These are phyloP conservation scores for Lagocephalus sceleratus DNA, from an alignment of 2,797 vertebrate genomes.

Conservation along the genomic window DNA sequence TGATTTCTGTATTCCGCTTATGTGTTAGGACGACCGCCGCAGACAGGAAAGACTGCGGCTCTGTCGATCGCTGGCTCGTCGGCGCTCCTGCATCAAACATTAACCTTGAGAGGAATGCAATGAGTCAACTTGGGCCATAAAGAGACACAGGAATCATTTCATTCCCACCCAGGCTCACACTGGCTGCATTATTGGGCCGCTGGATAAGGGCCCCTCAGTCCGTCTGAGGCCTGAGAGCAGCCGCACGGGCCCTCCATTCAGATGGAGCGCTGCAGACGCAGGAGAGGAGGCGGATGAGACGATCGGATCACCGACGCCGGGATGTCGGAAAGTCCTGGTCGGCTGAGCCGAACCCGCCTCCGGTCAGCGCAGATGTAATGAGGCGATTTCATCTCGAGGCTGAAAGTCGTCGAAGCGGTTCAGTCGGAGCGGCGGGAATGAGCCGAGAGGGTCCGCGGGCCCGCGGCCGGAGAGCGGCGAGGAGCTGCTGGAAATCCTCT, in stretches of 20 bases:
- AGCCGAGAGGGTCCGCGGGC: too few relatives aligned
- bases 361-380: too few relatives aligned
- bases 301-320: too few relatives aligned
- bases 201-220: constrained; percentile 72
- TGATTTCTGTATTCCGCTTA: too few relatives aligned
- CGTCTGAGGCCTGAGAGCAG: constrained; percentile 50
- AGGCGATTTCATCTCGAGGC: too few relatives aligned
- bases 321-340: too few relatives aligned
- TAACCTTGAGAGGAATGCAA: constrained; percentile 71
- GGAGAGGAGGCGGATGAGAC: constrained; percentile 47
- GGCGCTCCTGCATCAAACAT: constrained; percentile 68
- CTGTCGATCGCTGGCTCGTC: constrained; percentile 67
- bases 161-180: constrained; percentile 68
- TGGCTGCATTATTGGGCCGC: constrained; percentile 69
- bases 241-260: constrained; percentile 59
- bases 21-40: constrained; percentile 13
- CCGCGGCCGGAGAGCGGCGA: too few relatives aligned
- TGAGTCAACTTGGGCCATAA: constrained; percentile 68
- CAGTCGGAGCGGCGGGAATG: too few relatives aligned
- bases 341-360: too few relatives aligned
- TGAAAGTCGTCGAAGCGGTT: too few relatives aligned
- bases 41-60: constrained; percentile 64
- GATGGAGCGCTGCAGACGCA: constrained; percentile 56
- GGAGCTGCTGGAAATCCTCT: too few relatives aligned
- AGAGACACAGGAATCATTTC: constrained; percentile 77